These are phyloP conservation scores for Pongo abelii DNA, from an alignment of 2,113 vertebrate genomes.

Conservation along the genomic window DNA sequence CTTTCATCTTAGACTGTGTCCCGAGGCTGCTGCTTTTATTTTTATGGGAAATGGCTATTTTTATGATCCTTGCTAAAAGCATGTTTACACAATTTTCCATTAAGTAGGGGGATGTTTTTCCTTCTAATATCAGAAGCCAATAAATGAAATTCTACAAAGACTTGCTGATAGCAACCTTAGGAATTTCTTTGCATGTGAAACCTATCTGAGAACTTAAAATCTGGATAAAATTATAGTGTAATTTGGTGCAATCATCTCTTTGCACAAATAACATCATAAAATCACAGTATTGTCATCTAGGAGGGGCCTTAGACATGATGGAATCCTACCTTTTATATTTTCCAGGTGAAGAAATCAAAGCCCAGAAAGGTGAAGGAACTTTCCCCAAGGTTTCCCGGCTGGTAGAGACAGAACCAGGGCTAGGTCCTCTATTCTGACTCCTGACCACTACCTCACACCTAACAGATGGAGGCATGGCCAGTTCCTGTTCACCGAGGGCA, in stretches of 20 bases:
- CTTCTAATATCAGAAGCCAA: conserved; percentile 41
- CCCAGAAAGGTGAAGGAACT: neutral
- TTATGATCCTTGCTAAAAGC: conserved; percentile 61
- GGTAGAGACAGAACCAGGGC: neutral
- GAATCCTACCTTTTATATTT: neutral
- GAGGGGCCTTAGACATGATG: neutral
- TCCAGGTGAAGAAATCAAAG: neutral
- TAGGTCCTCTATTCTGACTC: neutral
- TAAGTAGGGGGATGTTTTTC: conserved; percentile 52
- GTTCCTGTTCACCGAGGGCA: neutral
- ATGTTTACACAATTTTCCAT: conserved; percentile 70
- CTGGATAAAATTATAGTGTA: neutral
- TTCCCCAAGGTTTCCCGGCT: neutral
- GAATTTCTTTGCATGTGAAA: conserved; percentile 33
- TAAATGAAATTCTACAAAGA: conserved; percentile 55
- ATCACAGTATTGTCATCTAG: neutral
- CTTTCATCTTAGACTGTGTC: conserved; percentile 62
- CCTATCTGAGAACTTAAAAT: conserved; percentile 22
- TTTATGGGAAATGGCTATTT: conserved; percentile 69
- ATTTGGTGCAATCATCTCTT: conserved; percentile 3
- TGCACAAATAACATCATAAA: neutral
- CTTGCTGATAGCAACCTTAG: conserved; percentile 27
- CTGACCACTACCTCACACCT: fast-evolving
- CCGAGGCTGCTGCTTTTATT: conserved; percentile 50
- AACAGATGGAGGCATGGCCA: neutral